phyloP scores from a whole-genome alignment of 2,113 vertebrate genomes.

The Mus pahari region DNA sequence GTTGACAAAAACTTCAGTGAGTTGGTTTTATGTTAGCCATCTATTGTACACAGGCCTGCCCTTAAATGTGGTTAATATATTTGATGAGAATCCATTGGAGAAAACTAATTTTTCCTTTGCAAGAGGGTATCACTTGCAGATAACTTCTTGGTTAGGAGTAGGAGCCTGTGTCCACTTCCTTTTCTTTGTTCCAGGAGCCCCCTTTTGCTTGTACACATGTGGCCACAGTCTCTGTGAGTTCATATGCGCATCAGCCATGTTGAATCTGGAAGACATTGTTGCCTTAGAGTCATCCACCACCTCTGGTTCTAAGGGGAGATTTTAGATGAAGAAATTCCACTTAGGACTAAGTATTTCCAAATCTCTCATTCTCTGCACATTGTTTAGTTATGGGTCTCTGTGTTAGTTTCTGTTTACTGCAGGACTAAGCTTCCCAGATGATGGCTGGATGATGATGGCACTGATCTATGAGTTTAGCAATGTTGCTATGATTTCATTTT shows the following conservation, averaged over 20 bases:
- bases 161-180: not conserved
- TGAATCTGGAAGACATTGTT: not conserved
- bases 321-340: not conserved
- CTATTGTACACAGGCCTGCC: not conserved
- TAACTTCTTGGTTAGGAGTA: not conserved
- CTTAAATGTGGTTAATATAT: not conserved
- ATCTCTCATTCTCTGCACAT: not conserved
- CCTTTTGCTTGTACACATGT: not conserved
- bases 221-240: not conserved
- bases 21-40: not conserved
- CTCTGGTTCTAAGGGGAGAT: not conserved
- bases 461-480: not conserved
- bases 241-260: not conserved
- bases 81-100: not conserved
- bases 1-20: not conserved
- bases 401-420: not conserved
- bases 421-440: not conserved
- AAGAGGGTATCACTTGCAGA: not conserved
- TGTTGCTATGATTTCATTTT: not conserved
- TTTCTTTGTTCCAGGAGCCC: not conserved
- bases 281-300: not conserved
- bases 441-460: not conserved
- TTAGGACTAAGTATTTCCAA: not conserved
- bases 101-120: not conserved
- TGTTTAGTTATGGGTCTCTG: not conserved